A percentile compares a stretch with the other conserved stretches of the same genome.
Evolutionary conservation across 2,113 vertebrate species (phyloP).

Genomic region (Rafetus swinhoei): DNA sequence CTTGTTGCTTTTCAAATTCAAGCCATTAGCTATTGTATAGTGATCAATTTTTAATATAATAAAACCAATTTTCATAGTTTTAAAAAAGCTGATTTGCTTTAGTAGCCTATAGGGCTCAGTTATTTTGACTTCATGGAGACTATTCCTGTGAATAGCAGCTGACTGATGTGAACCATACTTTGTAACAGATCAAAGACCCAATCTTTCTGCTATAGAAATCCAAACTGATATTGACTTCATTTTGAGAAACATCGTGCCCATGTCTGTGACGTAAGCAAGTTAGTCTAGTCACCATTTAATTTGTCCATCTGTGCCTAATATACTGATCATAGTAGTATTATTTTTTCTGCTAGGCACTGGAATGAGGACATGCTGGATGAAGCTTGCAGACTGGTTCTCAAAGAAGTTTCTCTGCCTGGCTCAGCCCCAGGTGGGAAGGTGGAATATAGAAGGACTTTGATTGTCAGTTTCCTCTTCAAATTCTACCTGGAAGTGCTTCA

Average conservation of each 20-base stretch:
- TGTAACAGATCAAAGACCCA: not conserved
- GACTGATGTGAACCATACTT: not conserved
- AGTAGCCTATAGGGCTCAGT: not conserved
- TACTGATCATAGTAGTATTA: not conserved
- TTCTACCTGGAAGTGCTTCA: conserved; percentile 88
- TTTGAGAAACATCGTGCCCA: not conserved
- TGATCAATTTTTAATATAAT: not conserved
- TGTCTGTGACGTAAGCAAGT: not conserved
- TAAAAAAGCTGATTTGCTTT: not conserved
- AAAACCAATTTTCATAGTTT: not conserved
- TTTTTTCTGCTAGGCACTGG: conserved; percentile 78
- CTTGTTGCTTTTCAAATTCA: not conserved
- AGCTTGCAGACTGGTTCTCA: conserved; percentile 84
- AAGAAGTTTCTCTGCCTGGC: conserved; percentile 80
- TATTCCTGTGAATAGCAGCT: not conserved
- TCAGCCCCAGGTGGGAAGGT: conserved; percentile 80
- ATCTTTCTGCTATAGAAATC: not conserved
- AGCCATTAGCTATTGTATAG: not conserved
- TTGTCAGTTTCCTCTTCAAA: conserved; percentile 90
- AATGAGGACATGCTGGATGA: conserved; percentile 81
- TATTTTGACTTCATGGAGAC: not conserved
- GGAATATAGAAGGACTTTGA: conserved; percentile 86
- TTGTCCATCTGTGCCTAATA: not conserved
- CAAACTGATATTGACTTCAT: not conserved
- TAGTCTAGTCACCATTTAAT: not conserved